A percentile compares a stretch with the other conserved stretches of the same genome.
Conservation (phyloP, 2,113 vertebrate species). For the Cryptomyrus ogoouensis region DNA sequence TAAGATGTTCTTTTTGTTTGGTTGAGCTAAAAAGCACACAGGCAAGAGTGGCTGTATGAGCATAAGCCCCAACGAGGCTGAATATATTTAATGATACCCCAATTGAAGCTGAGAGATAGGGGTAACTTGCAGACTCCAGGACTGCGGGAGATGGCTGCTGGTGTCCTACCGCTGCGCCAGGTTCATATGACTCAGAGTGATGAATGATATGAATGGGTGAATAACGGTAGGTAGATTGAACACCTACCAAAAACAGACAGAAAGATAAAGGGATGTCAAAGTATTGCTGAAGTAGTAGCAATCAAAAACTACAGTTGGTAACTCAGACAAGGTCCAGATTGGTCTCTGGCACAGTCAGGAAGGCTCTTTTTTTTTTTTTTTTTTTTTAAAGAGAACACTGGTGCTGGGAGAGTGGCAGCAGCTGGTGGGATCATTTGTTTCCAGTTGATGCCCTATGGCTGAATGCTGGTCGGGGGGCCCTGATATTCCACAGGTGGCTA, state of each 20-base stretch:
- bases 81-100: neutral
- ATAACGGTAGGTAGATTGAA: neutral
- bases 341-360: neutral
- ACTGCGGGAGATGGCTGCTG: neutral
- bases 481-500: neutral
- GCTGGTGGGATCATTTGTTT: neutral
- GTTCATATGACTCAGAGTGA: neutral
- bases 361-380: too few relatives aligned
- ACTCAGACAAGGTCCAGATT: neutral
- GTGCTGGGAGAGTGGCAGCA: neutral
- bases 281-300: neutral
- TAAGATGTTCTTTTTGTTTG: neutral
- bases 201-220: neutral
- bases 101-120: neutral
- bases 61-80: neutral
- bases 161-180: neutral
- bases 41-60: neutral
- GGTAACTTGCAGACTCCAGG: neutral
- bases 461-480: neutral
- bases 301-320: neutral
- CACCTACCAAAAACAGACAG: neutral
- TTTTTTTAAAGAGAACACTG: neutral
- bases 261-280: neutral
- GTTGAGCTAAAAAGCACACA: neutral
- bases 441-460: neutral